These are phyloP conservation scores for Macrophya annulata DNA, from an alignment of 2,888 invertebrate genomes.

Conservation along the genomic window DNA sequence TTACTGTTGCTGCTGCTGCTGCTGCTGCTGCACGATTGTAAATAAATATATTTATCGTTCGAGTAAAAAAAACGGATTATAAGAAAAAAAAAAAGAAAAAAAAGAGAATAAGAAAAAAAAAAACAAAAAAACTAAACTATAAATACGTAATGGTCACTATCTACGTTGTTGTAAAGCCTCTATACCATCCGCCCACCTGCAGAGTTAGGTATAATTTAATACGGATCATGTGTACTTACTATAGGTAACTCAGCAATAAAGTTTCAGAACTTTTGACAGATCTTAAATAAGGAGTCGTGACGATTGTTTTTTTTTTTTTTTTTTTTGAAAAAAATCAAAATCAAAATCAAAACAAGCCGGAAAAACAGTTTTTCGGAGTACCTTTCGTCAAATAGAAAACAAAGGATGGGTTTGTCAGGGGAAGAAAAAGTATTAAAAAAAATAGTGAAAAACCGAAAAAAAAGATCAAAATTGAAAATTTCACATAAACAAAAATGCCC, in stretches of 20 bases:
- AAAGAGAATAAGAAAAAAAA: constrained; percentile 18
- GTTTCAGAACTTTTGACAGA: constrained; percentile 1
- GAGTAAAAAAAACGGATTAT: neutral
- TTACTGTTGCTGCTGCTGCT: no score
- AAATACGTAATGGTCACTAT: neutral
- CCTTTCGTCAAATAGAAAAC: neutral
- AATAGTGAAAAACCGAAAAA: no score
- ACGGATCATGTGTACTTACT: neutral
- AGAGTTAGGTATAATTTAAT: constrained; percentile 38
- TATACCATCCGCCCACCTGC: neutral
- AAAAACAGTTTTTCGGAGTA: no score
- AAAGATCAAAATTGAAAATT: no score
- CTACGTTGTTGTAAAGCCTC: neutral
- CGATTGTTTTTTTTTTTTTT: neutral
- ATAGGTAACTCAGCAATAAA: no score
- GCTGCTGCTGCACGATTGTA: neutral
- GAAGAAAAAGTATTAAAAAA: no score
- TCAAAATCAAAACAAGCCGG: neutral
- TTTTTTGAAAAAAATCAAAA: neutral
- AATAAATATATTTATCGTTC: constrained; percentile 6
- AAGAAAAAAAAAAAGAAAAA: neutral
- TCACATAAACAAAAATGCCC: no score
- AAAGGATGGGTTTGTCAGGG: no score
- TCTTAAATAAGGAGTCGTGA: neutral
- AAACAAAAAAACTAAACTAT: constrained; percentile 4